Conservation (phyloP, 2,113 vertebrate species). For the Xyliphius kryptos region DNA sequence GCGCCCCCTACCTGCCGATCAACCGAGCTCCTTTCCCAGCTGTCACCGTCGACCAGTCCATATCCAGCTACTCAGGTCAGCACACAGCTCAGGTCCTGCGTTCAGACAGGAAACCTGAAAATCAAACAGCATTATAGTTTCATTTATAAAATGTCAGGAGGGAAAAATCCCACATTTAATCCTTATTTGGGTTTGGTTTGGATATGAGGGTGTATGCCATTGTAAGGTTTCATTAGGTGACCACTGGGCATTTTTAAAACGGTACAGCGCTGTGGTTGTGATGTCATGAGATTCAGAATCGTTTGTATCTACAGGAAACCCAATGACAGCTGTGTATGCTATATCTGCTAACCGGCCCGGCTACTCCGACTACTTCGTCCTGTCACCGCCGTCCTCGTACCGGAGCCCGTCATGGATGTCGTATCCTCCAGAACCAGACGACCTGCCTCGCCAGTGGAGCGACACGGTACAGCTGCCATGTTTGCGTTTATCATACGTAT, state of each 20-base stretch:
- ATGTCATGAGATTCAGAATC: not conserved
- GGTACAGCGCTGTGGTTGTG: too few species aligned
- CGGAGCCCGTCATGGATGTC: constrained; percentile 94
- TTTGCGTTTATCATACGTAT: too few species aligned
- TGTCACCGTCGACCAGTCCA: constrained; percentile 81
- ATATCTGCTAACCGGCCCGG: constrained; percentile 91
- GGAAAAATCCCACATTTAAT: too few species aligned
- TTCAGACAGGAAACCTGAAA: too few species aligned
- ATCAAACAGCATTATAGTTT: too few species aligned
- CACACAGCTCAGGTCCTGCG: too few species aligned
- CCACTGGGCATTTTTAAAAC: not conserved
- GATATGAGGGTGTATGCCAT: too few species aligned
- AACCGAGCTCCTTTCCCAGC: constrained; percentile 79
- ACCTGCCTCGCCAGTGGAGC: constrained; percentile 86
- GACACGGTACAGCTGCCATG: constrained; percentile 67
- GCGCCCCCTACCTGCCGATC: constrained; percentile 72
- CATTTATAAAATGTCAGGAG: too few species aligned
- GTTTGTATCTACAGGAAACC: constrained; percentile 72
- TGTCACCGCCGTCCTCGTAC: constrained; percentile 85
- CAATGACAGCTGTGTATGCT: constrained; percentile 92
- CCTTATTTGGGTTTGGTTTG: too few species aligned
- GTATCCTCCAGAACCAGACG: constrained; percentile 83
- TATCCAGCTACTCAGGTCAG: constrained; percentile 87
- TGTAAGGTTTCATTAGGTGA: too few species aligned
- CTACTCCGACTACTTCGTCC: constrained; percentile 91